Evolutionary conservation across 2,113 vertebrate species (phyloP).

Genomic region (Notothenia rossii): DNA sequence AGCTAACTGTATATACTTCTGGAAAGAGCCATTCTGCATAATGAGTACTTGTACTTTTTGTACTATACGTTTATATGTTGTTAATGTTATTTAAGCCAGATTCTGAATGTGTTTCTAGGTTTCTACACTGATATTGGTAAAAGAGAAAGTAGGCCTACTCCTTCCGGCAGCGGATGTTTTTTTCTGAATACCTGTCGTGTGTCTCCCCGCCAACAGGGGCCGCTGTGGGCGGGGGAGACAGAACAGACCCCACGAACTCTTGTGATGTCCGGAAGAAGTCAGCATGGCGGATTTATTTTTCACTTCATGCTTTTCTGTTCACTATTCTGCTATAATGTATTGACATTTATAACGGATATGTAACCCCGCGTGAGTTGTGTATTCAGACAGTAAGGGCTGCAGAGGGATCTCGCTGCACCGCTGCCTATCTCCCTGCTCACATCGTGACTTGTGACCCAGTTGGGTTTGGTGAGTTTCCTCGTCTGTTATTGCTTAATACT

Average conservation of each 20-base stretch:
- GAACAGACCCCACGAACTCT: background rate
- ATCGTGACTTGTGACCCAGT: slow-evolving; percentile 51
- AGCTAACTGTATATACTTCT: too few relatives aligned
- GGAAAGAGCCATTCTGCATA: too few relatives aligned
- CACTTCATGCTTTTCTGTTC: background rate
- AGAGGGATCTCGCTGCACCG: background rate
- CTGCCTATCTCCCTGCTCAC: background rate
- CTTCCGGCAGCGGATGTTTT: too few relatives aligned
- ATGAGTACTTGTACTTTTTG: too few relatives aligned
- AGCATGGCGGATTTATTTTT: slow-evolving; percentile 44
- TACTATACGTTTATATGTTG: too few relatives aligned
- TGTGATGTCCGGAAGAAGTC: slow-evolving; percentile 44
- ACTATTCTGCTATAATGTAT: background rate
- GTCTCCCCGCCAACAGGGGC: slow-evolving; percentile 22
- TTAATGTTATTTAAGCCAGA: too few relatives aligned
- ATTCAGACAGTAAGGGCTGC: background rate
- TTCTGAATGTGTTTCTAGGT: too few relatives aligned
- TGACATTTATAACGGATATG: rapidly evolving
- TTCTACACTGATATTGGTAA: too few relatives aligned
- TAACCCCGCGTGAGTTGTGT: rapidly evolving
- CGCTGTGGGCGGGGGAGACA: slow-evolving; percentile 16
- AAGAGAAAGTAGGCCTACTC: too few relatives aligned
- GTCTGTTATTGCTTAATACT: background rate
- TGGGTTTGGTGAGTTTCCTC: slow-evolving; percentile 61
- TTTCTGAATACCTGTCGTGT: background rate